phyloP scores from a whole-genome alignment of 2,797 vertebrate genomes.

The Poeciliopsis turneri region DNA sequence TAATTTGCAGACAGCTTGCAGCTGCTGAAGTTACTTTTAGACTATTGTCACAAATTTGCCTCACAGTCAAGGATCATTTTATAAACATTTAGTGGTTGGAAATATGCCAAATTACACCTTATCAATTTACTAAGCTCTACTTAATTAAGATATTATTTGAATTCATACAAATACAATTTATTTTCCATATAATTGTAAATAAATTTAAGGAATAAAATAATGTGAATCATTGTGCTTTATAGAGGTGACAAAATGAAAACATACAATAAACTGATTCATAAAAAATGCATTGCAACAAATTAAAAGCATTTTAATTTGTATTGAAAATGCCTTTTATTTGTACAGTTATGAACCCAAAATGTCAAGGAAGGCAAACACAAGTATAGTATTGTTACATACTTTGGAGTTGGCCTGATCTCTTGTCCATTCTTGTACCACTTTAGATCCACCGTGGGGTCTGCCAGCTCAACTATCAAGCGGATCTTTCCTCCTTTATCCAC shows the following conservation, averaged over 20 bases:
- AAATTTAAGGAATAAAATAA: conserved; percentile 7
- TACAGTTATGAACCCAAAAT: conserved; percentile 25
- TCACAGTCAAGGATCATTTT: background rate
- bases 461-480: conserved; percentile 91
- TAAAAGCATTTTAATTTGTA: conserved; percentile 35
- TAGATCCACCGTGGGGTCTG: conserved; percentile 95
- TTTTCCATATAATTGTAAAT: background rate
- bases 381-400: conserved; percentile 83
- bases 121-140: background rate
- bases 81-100: background rate
- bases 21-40: background rate
- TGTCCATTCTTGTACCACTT: conserved; percentile 99
- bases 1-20: background rate
- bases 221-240: conserved; percentile 72
- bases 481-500: conserved; percentile 96
- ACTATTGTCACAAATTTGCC: background rate
- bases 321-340: conserved; percentile 66
- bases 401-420: conserved; percentile 94
- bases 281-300: conserved; percentile 31
- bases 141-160: background rate
- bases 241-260: conserved; percentile 43
- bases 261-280: conserved; percentile 20
- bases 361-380: conserved; percentile 14
- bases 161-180: background rate
- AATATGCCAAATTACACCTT: background rate